Percentiles rank a stretch among this genome's conserved stretches.
Conservation (phyloP, 2,113 vertebrate genomes). For the Telmatochromis bifrenatus region DNA sequence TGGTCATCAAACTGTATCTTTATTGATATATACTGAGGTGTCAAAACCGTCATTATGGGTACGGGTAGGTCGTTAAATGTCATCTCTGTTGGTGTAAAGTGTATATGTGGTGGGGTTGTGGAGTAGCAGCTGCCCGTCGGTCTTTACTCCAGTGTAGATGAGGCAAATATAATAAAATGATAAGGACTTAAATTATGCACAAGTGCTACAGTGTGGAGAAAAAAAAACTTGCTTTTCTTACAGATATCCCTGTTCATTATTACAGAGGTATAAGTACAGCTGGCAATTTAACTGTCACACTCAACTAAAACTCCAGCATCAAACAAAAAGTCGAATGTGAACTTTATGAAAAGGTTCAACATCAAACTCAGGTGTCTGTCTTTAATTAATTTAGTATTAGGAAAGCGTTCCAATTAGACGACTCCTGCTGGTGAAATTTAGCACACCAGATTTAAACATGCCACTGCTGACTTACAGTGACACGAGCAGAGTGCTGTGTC, state of each 20-base stretch:
- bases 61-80: neutral
- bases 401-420: neutral
- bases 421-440: neutral
- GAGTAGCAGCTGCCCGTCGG: neutral
- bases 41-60: neutral
- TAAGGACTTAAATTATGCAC: neutral
- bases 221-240: neutral
- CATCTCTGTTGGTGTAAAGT: neutral
- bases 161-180: neutral
- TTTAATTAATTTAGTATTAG: neutral
- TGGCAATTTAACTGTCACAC: neutral
- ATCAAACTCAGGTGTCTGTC: neutral
- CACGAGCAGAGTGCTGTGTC: neutral
- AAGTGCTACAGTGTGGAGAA: neutral
- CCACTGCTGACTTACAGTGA: neutral
- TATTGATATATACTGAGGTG: neutral
- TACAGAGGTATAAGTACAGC: neutral
- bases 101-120: neutral
- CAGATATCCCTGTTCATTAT: neutral
- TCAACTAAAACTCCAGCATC: neutral
- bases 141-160: neutral
- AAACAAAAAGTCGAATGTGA: neutral
- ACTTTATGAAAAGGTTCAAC: neutral
- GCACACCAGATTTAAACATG: neutral
- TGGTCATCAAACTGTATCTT: neutral